A percentile compares a stretch with the other conserved stretches of the same genome.
Conservation (phyloP, 2,888 invertebrate species). For the Baccha elongata region DNA sequence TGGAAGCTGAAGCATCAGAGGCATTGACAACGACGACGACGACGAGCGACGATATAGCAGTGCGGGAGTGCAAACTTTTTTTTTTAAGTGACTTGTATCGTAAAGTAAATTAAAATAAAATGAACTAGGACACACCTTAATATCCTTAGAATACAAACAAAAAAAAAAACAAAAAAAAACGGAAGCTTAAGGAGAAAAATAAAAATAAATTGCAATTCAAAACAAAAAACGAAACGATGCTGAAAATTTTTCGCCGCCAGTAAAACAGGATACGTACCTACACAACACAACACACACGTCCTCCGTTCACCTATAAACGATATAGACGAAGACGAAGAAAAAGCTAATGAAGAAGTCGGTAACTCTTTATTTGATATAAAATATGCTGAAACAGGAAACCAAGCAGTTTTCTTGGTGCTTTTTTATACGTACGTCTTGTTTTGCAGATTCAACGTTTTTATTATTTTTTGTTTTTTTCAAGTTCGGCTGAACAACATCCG, state of each 20-base stretch:
- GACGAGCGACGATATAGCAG: neutral
- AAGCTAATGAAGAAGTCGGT: constrained; percentile 53
- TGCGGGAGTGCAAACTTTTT: constrained; percentile 56
- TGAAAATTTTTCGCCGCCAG: constrained; percentile 46
- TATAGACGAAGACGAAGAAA: constrained; percentile 3
- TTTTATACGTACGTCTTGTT: neutral
- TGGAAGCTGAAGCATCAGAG: too few species aligned
- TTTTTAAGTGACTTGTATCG: constrained; percentile 72
- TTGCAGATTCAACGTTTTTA: neutral
- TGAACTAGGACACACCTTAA: constrained; percentile 69
- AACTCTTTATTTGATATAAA: constrained; percentile 68
- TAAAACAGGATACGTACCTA: constrained; percentile 16
- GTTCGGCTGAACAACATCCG: constrained; percentile 49
- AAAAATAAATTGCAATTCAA: constrained; percentile 20
- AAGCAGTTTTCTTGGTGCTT: constrained; percentile 12
- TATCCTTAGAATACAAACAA: constrained; percentile 29
- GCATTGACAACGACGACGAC: too few species aligned
- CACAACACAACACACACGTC: constrained; percentile 5
- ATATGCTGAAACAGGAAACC: constrained; percentile 59
- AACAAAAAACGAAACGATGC: constrained; percentile 58
- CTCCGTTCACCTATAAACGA: neutral
- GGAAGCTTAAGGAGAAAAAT: constrained; percentile 15
- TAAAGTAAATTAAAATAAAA: constrained; percentile 74
- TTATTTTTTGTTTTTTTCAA: neutral
- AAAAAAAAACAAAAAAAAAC: neutral